Base-by-base conservation (phyloP, 2,113 vertebrate species). In the Gymnogyps californianus region DNA sequence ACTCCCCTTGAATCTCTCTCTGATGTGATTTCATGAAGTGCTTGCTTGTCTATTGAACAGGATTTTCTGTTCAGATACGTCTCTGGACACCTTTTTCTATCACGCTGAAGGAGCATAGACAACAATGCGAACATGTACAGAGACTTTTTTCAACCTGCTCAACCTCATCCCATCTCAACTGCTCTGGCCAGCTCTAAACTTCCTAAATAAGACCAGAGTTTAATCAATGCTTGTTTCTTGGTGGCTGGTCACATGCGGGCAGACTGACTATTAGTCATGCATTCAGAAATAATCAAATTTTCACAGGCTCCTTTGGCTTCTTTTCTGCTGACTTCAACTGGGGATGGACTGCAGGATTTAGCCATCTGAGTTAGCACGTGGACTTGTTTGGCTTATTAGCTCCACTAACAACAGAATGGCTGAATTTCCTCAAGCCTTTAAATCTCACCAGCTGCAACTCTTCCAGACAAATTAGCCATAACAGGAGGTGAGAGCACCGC, bases 361-460 rank as follows among this genome's bases (percentile, higher is more conserved):
- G 34, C 78, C 26, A 14, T 66, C 66, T 74, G 91, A 93, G 15
- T 52, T 80, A 55, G n/a, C 13, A 69, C 2, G 0, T 59, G n/a
- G 52, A 49, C 40, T 72, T 85, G 46, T 90, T 86, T 83, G 91
- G 40, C 38, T 96, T 88, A 54, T 91, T 89, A 91, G 46, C 55
- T 88, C 59, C 21, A 15, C 59, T 67, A 67, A 78, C 31, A 76
- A 20, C 57, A 71, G 87, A 86, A 88, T 15, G 54, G 25, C 67
- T 89, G 78, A 28, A 11, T 93, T 95, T 97, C 79, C 89, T 88
- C 59, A 83, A 91, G 55, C 67, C 75, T 69, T 90, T 89, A 90
- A 77, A 61, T 69, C 65, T 77, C 79, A 84, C 62, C 65, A 94
- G 69, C 40, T 3, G 0, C 58, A 78, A 79, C 49, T 80, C 64